Evolutionary conservation across 2,797 vertebrate species (phyloP).

Genomic region (Hyperoplus lanceolatus): DNA sequence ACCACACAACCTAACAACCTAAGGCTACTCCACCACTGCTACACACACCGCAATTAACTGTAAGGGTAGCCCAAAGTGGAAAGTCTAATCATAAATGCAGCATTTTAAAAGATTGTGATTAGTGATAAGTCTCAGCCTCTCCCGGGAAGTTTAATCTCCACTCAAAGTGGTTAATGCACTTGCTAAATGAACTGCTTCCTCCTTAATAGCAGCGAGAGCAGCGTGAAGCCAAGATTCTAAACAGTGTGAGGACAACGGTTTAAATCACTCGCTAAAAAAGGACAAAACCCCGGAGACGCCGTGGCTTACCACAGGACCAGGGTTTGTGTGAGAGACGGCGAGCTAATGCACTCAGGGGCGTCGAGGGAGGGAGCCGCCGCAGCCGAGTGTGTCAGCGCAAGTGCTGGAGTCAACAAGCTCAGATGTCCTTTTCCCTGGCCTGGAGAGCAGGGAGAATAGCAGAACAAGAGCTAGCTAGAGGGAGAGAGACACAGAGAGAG

Average conservation of each 20-base stretch:
- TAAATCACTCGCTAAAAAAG: slow-evolving; percentile 83
- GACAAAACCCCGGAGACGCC: slow-evolving; percentile 81
- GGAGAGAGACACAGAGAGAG: slow-evolving; percentile 27
- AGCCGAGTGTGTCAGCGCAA: slow-evolving; percentile 72
- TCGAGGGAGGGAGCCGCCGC: slow-evolving; percentile 52
- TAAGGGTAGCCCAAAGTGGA: slow-evolving; percentile 67
- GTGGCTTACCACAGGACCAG: slow-evolving; percentile 83
- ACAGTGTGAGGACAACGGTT: slow-evolving; percentile 74
- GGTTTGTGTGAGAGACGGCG: slow-evolving; percentile 72
- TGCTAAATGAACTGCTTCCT: slow-evolving; percentile 82
- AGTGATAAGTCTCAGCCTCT: slow-evolving; percentile 82
- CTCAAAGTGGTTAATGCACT: slow-evolving; percentile 84
- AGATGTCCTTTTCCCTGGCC: slow-evolving; percentile 81
- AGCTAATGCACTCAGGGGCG: slow-evolving; percentile 82
- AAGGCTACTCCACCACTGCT: slow-evolving; percentile 47
- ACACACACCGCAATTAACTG: slow-evolving; percentile 64
- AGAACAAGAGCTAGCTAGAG: slow-evolving; percentile 66
- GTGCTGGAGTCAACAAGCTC: slow-evolving; percentile 83
- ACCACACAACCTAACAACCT: slow-evolving; percentile 9
- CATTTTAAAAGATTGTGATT: slow-evolving; percentile 84
- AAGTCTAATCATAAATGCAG: slow-evolving; percentile 81
- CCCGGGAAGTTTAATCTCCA: slow-evolving; percentile 81
- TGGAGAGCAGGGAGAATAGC: slow-evolving; percentile 63
- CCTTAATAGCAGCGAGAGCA: slow-evolving; percentile 78
- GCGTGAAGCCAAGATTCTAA: slow-evolving; percentile 79